Base-by-base conservation (phyloP, 2,797 vertebrate species). In the Malurus splendens region DNA sequence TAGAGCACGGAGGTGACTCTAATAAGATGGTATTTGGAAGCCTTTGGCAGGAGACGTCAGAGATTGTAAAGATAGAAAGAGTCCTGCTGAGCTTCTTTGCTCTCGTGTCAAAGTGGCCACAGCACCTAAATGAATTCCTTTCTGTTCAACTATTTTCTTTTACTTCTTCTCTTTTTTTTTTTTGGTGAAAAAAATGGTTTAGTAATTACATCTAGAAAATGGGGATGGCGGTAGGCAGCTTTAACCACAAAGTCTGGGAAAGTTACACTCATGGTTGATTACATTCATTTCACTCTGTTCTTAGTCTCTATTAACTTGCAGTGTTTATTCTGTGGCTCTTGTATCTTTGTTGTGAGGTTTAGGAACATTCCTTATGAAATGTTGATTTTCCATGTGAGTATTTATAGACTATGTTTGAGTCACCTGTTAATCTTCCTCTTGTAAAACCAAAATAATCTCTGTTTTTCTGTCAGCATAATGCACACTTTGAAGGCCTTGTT, bases 381-480 rank as follows among this genome's bases (percentile, higher is more conserved):
- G 57, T 28, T 92, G 73, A 89, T 85, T 95, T 92, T 83, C 87
- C 79, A 38, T 45, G 28, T n/a, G 41, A 82, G 51, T 92, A 86
- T 83, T 93, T 92, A 86, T 59, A 92, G 70, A 55, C 36, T 23
- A 3, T 47, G 70, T 55, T 78, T 90, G 73, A 85, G 82, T 87
- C 66, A 94, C 85, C 82, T 83, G 85, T n/a, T 90, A 89, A 90
- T 81, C 67, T 89, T 87, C 22, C 41, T 90, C 87, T 60, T 52
- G 18, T 83, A 83, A 89, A 85, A 82, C 47, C 70, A 87, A 82
- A 77, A 67, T 44, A 81, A 86, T 41, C 27, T 87, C 55, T 1
- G 22, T 78, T 19, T 59, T 83, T 90, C 82, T 87, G 83, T 66
- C 55, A 57, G 47, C 68, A 6, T 44, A 81, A 78, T n/a, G 39